Evolutionary conservation across 2,888 invertebrate genomes (phyloP).

Genomic region (Digitonthophagus gazella): DNA sequence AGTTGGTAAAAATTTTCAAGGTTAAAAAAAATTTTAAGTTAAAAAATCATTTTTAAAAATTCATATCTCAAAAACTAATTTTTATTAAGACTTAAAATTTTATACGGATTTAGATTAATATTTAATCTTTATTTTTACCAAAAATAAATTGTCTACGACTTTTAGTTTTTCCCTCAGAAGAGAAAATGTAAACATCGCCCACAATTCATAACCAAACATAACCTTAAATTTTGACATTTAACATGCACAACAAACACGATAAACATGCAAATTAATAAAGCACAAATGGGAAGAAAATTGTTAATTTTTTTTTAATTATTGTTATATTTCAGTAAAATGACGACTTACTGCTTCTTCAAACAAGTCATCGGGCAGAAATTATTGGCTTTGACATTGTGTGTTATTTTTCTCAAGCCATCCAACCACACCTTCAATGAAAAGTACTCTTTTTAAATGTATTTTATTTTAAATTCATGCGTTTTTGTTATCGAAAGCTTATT

Average conservation of each 20-base stretch:
- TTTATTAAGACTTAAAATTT: no score
- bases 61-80: no score
- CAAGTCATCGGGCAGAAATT: conserved; percentile 99
- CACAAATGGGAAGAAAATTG: conserved; percentile 32
- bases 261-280: conserved; percentile 30
- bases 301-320: no score
- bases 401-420: conserved; percentile 89
- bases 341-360: conserved; percentile 98
- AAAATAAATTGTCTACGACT: no score
- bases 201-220: no score
- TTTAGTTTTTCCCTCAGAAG: no score
- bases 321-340: not conserved
- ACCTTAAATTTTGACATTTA: not conserved
- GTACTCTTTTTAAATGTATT: conserved; percentile 24
- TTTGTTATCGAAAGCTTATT: conserved; percentile 4
- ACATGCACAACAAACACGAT: conserved; percentile 23
- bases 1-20: no score
- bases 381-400: conserved; percentile 98
- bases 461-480: conserved; percentile 22
- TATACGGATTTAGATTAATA: no score
- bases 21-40: no score
- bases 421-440: conserved; percentile 82
- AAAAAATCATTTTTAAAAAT: no score
- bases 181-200: no score
- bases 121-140: no score